Evolutionary conservation across 2,797 vertebrate genomes (phyloP).

Genomic region (Sebastes oblongus): DNA sequence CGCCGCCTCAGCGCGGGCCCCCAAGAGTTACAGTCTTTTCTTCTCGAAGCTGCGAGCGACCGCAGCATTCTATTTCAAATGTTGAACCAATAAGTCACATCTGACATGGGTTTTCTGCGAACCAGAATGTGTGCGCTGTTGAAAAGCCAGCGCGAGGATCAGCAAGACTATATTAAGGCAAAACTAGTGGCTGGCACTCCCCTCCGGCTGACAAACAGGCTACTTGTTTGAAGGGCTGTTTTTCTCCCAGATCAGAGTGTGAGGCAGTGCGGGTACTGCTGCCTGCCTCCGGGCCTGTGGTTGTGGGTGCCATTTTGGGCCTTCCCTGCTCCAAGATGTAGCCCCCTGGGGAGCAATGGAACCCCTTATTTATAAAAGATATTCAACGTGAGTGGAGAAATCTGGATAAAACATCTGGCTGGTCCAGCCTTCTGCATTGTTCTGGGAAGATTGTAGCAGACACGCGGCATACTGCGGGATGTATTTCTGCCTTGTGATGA

Average conservation of each 20-base stretch:
- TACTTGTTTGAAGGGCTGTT: constrained; percentile 80
- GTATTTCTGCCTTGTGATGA: neutral
- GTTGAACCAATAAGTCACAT: constrained; percentile 75
- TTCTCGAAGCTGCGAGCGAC: constrained; percentile 50
- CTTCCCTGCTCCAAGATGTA: constrained; percentile 44
- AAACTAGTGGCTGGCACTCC: constrained; percentile 73
- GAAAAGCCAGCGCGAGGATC: constrained; percentile 67
- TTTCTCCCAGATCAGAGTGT: constrained; percentile 76
- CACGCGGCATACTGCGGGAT: neutral
- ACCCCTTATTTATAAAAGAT: constrained; percentile 62
- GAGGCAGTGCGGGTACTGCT: constrained; percentile 67
- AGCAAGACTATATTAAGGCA: constrained; percentile 83
- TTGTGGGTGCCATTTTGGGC: constrained; percentile 79
- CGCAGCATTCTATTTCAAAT: constrained; percentile 82
- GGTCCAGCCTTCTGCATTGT: constrained; percentile 30
- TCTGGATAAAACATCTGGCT: constrained; percentile 14
- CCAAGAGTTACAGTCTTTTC: constrained; percentile 30
- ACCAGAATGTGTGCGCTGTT: constrained; percentile 66
- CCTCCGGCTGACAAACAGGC: constrained; percentile 79
- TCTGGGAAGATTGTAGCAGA: constrained; percentile 11
- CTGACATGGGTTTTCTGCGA: constrained; percentile 74
- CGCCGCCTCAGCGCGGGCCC: constrained; percentile 34
- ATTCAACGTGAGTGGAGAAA: constrained; percentile 47
- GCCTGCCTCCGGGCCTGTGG: constrained; percentile 68
- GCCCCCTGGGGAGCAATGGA: constrained; percentile 57